Base-by-base conservation (phyloP, 2,888 invertebrate species). In the Amorpha juglandis region DNA sequence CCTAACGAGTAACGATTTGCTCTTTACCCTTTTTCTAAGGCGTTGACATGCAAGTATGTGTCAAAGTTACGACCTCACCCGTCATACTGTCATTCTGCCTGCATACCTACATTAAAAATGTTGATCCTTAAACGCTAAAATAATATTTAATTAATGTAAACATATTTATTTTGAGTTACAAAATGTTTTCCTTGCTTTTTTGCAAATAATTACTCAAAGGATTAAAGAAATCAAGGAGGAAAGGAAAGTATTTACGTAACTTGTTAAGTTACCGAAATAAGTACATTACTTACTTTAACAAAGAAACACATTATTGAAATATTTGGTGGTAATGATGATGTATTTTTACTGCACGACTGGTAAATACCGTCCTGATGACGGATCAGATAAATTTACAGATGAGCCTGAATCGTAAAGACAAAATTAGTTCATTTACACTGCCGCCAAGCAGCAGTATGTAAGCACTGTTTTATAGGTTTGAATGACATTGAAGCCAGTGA, bases 21-120 rank as follows among this genome's bases (percentile, higher is more conserved):
- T 58, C 58, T 58, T 58, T 58, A 21, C 42, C 58, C 42, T 58
- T 58, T 27, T 58, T 21, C 58, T 58, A 58, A 58, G 19, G 58
- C 58, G 58, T 58, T 58, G 58, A 58, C 58, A 58, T 58, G 42
- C 19, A 12, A 58, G 58, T 38, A 58, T 19, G 19, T 38, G 58
- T 58, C 58, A 58, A 35, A 35, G 7, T 16, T 42, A 12, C 19
- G 42, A 42, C 58, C 58, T 58, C 42, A 58, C 11, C 42, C 58
- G 58, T 58, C 58, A 58, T 58, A 11, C 55, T 42, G 4, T 3
- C 27, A 27, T 27, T 3, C 27, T 27, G n/a, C n/a, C n/a, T n/a
- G n/a, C n/a, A n/a, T n/a, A n/a, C n/a, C n/a, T n/a, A n/a, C n/a
- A n/a, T n/a, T n/a, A n/a, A n/a, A n/a, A n/a, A n/a, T n/a, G n/a